Evolutionary conservation across 2,797 vertebrate species (phyloP).

Genomic region (Sebastes reedi): DNA sequence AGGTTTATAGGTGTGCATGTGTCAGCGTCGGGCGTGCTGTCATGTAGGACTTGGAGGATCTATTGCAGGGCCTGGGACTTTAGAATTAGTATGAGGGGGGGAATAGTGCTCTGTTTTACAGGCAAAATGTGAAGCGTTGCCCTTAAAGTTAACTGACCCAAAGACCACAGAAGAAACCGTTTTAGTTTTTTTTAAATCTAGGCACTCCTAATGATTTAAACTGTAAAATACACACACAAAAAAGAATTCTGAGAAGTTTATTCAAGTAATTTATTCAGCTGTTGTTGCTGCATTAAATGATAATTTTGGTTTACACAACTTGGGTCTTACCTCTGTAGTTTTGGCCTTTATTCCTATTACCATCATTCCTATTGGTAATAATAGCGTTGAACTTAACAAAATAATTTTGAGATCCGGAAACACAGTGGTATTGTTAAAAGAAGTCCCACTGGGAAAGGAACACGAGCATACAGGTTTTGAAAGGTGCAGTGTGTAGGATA

Average conservation of each 20-base stretch:
- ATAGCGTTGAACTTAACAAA: neutral
- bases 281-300: neutral
- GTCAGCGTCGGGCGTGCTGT: constrained; percentile 58
- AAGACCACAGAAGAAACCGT: constrained; percentile 7
- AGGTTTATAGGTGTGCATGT: constrained; percentile 59
- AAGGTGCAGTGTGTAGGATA: too few species aligned
- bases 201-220: neutral
- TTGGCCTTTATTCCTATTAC: neutral
- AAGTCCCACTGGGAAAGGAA: neutral
- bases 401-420: neutral
- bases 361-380: neutral
- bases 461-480: neutral
- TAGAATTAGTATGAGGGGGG: constrained; percentile 28
- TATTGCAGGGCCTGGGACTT: constrained; percentile 50
- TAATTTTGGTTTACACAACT: neutral
- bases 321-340: neutral
- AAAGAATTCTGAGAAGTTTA: neutral
- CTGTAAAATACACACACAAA: neutral
- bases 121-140: constrained; percentile 48
- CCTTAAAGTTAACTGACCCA: constrained; percentile 36
- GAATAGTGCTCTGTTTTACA: constrained; percentile 39
- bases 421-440: neutral
- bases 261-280: neutral
- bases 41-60: constrained; percentile 54
- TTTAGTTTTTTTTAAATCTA: neutral